These are phyloP conservation scores for Papilio aristodemus DNA, from an alignment of 1,140 invertebrate genomes.

Conservation along the genomic window DNA sequence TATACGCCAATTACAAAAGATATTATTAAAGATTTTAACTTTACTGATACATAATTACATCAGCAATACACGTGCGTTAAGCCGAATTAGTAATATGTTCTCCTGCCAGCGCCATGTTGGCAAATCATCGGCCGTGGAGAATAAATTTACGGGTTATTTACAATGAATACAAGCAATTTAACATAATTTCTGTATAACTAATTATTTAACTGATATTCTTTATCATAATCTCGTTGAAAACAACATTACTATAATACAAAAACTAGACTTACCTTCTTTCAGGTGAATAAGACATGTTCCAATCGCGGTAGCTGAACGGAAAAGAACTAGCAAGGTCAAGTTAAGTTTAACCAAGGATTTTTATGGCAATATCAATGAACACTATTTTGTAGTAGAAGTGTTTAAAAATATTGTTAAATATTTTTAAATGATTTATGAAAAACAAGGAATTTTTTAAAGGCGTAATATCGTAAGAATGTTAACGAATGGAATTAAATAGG, in stretches of 20 bases:
- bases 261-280: slow-evolving; percentile 86
- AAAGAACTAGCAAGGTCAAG: slow-evolving; percentile 84
- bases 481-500: slow-evolving; percentile 62
- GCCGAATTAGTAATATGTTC: slow-evolving; percentile 64
- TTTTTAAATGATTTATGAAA: slow-evolving; percentile 58
- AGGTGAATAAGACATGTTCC: slow-evolving; percentile 88
- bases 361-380: slow-evolving; percentile 48
- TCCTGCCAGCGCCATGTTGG: slow-evolving; percentile 86
- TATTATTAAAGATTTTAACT: slow-evolving; percentile 21
- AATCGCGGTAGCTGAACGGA: slow-evolving; percentile 85
- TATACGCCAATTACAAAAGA: slow-evolving; percentile 11
- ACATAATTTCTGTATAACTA: slow-evolving; percentile 15
- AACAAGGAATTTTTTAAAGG: slow-evolving; percentile 43
- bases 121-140: slow-evolving; percentile 79
- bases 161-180: slow-evolving; percentile 32
- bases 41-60: slow-evolving; percentile 35
- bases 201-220: slow-evolving; percentile 31
- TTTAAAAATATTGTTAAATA: slow-evolving; percentile 50
- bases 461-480: slow-evolving; percentile 44
- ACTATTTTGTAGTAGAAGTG: slow-evolving; percentile 35
- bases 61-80: slow-evolving; percentile 72
- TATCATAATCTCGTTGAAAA: slow-evolving; percentile 44
- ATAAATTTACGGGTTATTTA: slow-evolving; percentile 39
- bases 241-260: slow-evolving; percentile 48
- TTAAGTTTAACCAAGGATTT: slow-evolving; percentile 74